Evolutionary conservation across 2,797 vertebrate species (phyloP).

Genomic region (Glyptemys insculpta): DNA sequence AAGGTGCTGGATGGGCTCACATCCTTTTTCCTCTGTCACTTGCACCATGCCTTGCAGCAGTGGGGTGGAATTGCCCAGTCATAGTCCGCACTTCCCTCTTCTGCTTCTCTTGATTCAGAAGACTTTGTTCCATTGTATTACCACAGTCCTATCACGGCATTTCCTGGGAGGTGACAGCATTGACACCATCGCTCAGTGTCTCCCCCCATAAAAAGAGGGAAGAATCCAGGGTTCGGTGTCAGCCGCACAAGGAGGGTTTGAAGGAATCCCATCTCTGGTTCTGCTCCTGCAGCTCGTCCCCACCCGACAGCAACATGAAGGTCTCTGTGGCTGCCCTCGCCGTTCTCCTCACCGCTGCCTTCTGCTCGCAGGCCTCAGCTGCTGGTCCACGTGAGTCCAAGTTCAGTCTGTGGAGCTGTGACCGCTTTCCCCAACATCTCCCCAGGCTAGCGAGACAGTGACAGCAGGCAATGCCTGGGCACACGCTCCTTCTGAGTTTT

Average conservation of each 20-base stretch:
- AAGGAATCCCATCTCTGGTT: neutral
- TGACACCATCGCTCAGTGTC: rapidly evolving
- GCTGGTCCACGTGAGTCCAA: conserved; percentile 32
- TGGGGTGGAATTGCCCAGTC: rapidly evolving
- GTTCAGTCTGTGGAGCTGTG: neutral
- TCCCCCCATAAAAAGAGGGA: neutral
- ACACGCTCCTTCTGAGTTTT: neutral
- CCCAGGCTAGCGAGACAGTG: neutral
- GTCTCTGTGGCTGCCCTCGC: neutral
- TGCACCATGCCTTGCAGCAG: neutral
- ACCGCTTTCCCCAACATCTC: neutral
- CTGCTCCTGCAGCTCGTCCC: neutral
- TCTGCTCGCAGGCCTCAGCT: neutral
- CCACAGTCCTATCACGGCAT: neutral
- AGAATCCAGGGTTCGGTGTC: neutral
- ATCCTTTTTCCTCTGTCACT: neutral
- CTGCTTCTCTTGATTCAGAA: neutral
- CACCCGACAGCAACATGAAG: conserved; percentile 46
- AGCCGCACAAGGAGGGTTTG: neutral
- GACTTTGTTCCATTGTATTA: conserved; percentile 20
- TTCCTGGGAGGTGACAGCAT: rapidly evolving
- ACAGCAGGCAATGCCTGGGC: neutral
- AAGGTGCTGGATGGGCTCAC: neutral
- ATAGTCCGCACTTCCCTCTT: neutral
- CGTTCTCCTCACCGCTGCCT: neutral